These are phyloP conservation scores for Megalops atlanticus DNA, from an alignment of 2,113 vertebrate genomes.

Conservation along the genomic window DNA sequence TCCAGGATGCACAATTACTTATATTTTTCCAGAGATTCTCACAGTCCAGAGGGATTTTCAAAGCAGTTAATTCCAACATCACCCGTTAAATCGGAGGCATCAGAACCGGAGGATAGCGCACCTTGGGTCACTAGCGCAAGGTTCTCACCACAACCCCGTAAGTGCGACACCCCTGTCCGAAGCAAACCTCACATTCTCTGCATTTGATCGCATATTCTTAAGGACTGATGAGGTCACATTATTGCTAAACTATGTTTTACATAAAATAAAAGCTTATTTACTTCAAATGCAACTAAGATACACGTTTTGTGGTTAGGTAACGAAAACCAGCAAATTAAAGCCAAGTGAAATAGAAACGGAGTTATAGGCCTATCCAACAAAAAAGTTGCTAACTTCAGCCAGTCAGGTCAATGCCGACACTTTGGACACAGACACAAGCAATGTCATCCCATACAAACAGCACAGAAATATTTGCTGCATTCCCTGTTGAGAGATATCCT, in stretches of 20 bases:
- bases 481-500: too few relatives aligned
- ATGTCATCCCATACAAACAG: too few relatives aligned
- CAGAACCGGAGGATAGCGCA: slow-evolving; percentile 68
- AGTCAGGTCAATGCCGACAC: too few relatives aligned
- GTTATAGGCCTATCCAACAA: too few relatives aligned
- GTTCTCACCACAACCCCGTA: slow-evolving; percentile 81
- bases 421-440: too few relatives aligned
- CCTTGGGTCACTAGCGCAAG: slow-evolving; percentile 77
- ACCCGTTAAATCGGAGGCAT: slow-evolving; percentile 81
- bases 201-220: too few relatives aligned
- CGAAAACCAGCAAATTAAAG: too few relatives aligned
- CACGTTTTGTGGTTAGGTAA: too few relatives aligned
- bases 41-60: slow-evolving; percentile 66
- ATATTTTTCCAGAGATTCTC: slow-evolving; percentile 62
- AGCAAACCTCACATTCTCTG: background rate
- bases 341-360: too few relatives aligned
- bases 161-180: slow-evolving; percentile 57
- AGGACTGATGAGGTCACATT: background rate
- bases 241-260: background rate
- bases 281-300: too few relatives aligned
- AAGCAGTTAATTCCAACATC: slow-evolving; percentile 71
- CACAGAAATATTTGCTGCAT: too few relatives aligned
- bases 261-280: background rate
- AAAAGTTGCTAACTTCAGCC: too few relatives aligned
- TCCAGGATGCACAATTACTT: slow-evolving; percentile 61